Base-by-base conservation (phyloP, 2,797 vertebrate species). In the Coranthus polyacanthus region DNA sequence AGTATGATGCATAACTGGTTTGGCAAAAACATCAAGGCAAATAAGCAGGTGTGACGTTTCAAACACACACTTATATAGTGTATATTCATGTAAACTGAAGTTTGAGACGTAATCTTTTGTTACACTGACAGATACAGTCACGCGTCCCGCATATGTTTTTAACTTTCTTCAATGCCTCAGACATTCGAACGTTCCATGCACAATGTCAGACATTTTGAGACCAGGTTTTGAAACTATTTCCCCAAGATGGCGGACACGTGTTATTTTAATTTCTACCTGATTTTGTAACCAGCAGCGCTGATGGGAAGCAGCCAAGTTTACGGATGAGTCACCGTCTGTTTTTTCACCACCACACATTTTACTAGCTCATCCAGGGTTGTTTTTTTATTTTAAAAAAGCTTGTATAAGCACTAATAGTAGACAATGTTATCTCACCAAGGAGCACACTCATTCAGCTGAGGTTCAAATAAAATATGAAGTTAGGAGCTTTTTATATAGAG, bases 181-280 rank as follows among this genome's bases (percentile, higher is more conserved):
- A 12, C 13, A 56, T 5, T 18, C 0, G 12, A 18, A 21, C 12
- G 8, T 43, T 12, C 0, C 6, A 0, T 17, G 8, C 16, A 11
- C 8, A n/a, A n/a, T 1, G 57, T 38, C 64, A 0, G 69, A 61
- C 86, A 88, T 89, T 79, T 89, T 80, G 55, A 62, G 21, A 24
- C 13, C 1, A 5, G 3, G 10, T 34, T 16, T 38, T 57, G 1
- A 20, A 2, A 1, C 3, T 4, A 3, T 38, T 9, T 0, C 0
- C 0, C 8, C 77, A 73, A 84, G 44, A 84, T 88, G 77, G 79
- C 39, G 5, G 22, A 3, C 4, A 13, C 4, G n/a, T 2, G 2
- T 15, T 16, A 7, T 22, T 20, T 62, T 16, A 4, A 5, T 13
- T 6, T 34, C 16, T 9, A 47, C 3, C 10, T 29, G 6, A 6